These are phyloP conservation scores for Myripristis jacobus DNA, from an alignment of 2,797 vertebrate genomes.

Conservation along the genomic window DNA sequence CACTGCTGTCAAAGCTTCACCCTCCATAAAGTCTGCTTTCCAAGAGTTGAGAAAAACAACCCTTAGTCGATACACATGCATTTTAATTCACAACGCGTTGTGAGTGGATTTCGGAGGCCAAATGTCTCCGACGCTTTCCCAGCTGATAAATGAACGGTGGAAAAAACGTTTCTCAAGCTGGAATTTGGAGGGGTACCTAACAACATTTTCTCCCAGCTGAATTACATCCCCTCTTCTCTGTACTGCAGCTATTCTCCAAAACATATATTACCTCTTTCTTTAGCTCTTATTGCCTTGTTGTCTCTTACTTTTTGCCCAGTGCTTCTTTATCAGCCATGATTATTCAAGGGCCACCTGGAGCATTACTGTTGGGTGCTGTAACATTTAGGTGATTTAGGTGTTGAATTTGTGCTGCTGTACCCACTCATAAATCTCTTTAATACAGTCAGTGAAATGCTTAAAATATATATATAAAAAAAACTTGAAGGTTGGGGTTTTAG, in stretches of 20 bases:
- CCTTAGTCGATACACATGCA: constrained; percentile 38
- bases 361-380: constrained; percentile 22
- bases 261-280: constrained; percentile 27
- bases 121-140: constrained; percentile 51
- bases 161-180: constrained; percentile 6
- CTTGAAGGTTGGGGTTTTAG: constrained; percentile 8
- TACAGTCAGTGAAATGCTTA: constrained; percentile 43
- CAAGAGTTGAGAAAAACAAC: constrained; percentile 48
- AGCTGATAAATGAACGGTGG: constrained; percentile 16
- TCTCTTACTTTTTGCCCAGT: constrained; percentile 19
- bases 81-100: constrained; percentile 57
- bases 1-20: constrained; percentile 61
- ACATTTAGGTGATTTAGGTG: constrained; percentile 39
- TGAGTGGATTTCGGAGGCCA: constrained; percentile 44
- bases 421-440: constrained; percentile 38
- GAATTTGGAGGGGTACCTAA: constrained; percentile 19
- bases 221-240: constrained; percentile 23
- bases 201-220: constrained; percentile 35
- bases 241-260: constrained; percentile 23
- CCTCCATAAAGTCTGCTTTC: constrained; percentile 51
- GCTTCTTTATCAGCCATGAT: constrained; percentile 35
- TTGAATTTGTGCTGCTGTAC: too few species aligned
- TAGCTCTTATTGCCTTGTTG: too few species aligned
- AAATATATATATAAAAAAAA: too few species aligned
- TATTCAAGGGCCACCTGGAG: constrained; percentile 33